Evolutionary conservation across 2,113 vertebrate genomes (phyloP), one percentile per base, ranked within the genome.

Genomic region (Sinosuthora webbiana): DNA sequence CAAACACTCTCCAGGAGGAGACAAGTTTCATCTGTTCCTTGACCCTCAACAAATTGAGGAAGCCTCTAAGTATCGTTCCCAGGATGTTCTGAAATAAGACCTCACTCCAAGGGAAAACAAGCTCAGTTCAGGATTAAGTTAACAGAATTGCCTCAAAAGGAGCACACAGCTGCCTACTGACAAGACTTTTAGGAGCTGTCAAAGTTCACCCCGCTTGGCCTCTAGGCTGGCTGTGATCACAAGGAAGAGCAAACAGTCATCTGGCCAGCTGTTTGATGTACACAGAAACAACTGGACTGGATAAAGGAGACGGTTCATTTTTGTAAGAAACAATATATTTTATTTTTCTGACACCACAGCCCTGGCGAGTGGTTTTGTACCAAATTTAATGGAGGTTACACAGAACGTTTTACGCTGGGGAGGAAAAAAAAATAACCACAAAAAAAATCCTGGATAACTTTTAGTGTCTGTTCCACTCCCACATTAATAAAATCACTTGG

Each of bases 281-380:
- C 39, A 63, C 1, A 73, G 76, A 71, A 85, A 87, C 73, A 89
- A 89, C 33, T 83, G 77, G 37, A 77, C 14, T 74, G 76, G 69
- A 77, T 87, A 93, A 97, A 96, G 89, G 87, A 92, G 68, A 96
- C 97, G 67, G 93, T 87, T 97, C 90, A 30, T 73, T 98, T 98
- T 98, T 98, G 97, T 99, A 99, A 98, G 98, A 99, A 99, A 99
- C 99, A 99, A 99, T 99, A 99, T 99, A 99, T 99, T 99, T 99
- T 99, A 99, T 99, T 99, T 99, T 99, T 99, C 99, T 99, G 99
- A 99, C 99, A 99, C 98, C 99, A 99, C 99, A 99, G 99, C 98
- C 98, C 98, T 98, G 98, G 98, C 98, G 94, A 99, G 98, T 99
- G 98, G 98, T 98, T 99, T 98, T 99, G 99, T 99, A 99, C 99